These are phyloP conservation scores for Chrysina gloriosa DNA, from an alignment of 2,888 invertebrate genomes.

Conservation along the genomic window DNA sequence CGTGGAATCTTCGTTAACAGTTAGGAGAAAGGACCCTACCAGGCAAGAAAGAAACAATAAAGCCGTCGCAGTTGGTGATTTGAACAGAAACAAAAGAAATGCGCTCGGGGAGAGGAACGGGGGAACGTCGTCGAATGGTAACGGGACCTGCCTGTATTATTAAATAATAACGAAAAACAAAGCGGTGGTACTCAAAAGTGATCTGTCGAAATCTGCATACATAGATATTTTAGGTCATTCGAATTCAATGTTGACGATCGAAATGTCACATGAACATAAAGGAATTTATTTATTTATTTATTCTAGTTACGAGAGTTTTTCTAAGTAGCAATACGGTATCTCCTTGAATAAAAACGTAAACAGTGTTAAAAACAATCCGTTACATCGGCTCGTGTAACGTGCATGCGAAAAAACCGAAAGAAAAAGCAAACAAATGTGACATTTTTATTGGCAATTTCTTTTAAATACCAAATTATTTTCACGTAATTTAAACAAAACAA, in stretches of 20 bases:
- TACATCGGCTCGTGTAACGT: neutral
- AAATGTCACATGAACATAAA: neutral
- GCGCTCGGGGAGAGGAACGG: neutral
- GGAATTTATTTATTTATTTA: slow-evolving; percentile 26
- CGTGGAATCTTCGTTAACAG: slow-evolving; percentile 66
- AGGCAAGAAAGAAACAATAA: slow-evolving; percentile 37
- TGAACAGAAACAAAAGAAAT: slow-evolving; percentile 13
- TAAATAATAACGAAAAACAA: neutral
- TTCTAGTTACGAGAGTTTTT: slow-evolving; percentile 18
- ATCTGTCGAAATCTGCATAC: neutral
- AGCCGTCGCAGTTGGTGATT: neutral
- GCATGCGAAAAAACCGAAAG: neutral
- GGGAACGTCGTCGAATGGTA: slow-evolving; percentile 1
- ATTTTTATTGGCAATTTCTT: neutral
- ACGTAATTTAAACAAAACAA: too few species aligned
- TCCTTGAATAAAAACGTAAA: slow-evolving; percentile 21
- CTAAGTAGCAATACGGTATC: slow-evolving; percentile 11
- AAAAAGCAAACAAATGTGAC: too few species aligned
- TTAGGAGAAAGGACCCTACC: slow-evolving; percentile 60
- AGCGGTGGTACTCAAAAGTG: neutral
- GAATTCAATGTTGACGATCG: slow-evolving; percentile 4
- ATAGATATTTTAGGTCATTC: neutral
- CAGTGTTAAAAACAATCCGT: slow-evolving; percentile 12
- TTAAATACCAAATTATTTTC: too few species aligned
- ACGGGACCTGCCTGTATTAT: slow-evolving; percentile 1